Conservation (phyloP, 2,797 vertebrate species). For the Diceros bicornis region DNA sequence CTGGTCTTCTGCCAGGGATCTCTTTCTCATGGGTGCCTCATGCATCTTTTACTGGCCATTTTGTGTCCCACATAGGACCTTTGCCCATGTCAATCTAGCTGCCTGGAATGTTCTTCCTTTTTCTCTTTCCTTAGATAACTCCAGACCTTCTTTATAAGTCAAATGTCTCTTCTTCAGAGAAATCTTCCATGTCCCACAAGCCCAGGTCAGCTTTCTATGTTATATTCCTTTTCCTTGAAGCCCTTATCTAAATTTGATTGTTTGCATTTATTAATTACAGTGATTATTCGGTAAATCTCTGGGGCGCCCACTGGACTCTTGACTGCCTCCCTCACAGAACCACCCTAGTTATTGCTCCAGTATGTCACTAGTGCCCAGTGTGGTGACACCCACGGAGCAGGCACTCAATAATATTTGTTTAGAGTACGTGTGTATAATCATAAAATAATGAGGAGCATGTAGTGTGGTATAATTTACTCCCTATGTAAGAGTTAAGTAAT, state of each 20-base stretch:
- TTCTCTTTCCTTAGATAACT: not conserved
- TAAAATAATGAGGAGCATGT: not conserved
- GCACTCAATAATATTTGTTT: not conserved
- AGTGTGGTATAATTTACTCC: not conserved
- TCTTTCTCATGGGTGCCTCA: not conserved
- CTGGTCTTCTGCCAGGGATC: not conserved
- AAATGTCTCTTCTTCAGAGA: not conserved
- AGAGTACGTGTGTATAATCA: not conserved
- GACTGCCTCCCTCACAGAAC: not conserved
- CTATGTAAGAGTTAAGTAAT: not conserved
- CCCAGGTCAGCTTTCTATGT: not conserved
- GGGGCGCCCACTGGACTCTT: not conserved
- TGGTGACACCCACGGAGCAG: not conserved
- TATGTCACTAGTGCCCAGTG: not conserved
- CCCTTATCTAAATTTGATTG: not conserved
- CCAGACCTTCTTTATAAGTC: not conserved
- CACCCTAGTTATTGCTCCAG: not conserved
- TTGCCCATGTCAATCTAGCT: not conserved
- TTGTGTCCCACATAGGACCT: not conserved
- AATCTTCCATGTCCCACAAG: not conserved
- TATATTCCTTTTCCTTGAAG: not conserved
- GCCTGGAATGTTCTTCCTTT: not conserved
- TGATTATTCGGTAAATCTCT: not conserved
- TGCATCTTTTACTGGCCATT: not conserved
- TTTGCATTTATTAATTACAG: not conserved